A percentile compares a stretch with the other conserved stretches of the same genome.
Conservation (phyloP, 1,140 invertebrate genomes). For the Drosophila neocordata region DNA sequence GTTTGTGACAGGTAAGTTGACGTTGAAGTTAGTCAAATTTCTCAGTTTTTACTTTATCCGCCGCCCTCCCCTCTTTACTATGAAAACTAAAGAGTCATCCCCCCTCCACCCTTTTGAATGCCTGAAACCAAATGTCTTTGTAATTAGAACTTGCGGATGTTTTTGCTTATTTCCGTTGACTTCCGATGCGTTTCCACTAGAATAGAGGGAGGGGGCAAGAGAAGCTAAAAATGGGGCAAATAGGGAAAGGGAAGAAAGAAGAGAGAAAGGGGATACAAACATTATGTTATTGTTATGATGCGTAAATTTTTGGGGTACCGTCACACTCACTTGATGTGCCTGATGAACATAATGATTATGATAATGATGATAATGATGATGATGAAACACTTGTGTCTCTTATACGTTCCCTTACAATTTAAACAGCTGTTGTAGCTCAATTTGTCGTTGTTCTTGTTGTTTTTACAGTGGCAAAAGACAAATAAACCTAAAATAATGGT, state of each 20-base stretch:
- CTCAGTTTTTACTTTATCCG: too few relatives aligned
- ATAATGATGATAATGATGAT: background rate
- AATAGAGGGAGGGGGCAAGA: too few relatives aligned
- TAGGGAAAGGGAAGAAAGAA: conserved; percentile 12
- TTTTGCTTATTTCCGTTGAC: conserved; percentile 66
- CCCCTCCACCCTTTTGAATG: background rate
- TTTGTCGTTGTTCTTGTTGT: conserved; percentile 27
- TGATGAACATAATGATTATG: background rate
- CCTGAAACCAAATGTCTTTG: conserved; percentile 36
- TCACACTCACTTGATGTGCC: conserved; percentile 4
- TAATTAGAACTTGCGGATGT: conserved; percentile 69
- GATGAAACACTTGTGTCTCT: conserved; percentile 47
- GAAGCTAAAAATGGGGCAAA: conserved; percentile 21
- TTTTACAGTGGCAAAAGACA: conserved; percentile 50
- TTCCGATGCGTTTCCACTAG: conserved; percentile 56
- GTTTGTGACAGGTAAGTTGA: conserved; percentile 42
- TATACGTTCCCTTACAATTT: conserved; percentile 24
- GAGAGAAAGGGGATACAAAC: background rate
- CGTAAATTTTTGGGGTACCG: conserved; percentile 37
- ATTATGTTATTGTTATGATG: conserved; percentile 55
- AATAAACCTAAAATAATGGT: conserved; percentile 41
- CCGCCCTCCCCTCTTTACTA: too few relatives aligned
- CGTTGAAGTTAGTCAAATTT: background rate
- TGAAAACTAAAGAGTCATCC: background rate
- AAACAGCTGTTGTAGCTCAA: conserved; percentile 54